phyloP scores from a whole-genome alignment of 1,140 invertebrate species.

The Acyrthosiphon pisum region DNA sequence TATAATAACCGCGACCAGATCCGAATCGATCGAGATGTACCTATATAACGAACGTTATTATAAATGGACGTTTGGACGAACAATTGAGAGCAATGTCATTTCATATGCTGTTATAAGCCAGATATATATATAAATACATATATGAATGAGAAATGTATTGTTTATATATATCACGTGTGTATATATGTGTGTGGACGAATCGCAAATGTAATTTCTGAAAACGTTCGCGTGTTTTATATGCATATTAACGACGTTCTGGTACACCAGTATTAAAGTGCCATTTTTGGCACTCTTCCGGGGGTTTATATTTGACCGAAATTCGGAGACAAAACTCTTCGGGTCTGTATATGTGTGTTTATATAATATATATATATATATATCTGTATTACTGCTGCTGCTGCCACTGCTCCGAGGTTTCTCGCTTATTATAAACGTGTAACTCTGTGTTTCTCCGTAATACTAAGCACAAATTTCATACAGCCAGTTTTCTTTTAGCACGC shows the following conservation, averaged over 20 bases:
- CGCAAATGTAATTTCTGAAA: not conserved
- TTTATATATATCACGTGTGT: not conserved
- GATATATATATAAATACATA: not conserved
- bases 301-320: constrained; percentile 22
- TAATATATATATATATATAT: not conserved
- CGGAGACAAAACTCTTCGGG: not conserved
- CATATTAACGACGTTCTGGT: not conserved
- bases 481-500: constrained; percentile 45
- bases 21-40: not conserved
- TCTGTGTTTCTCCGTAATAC: constrained; percentile 13
- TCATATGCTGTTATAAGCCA: not conserved
- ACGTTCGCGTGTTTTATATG: not conserved
- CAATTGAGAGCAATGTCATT: not conserved
- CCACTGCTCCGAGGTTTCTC: not conserved
- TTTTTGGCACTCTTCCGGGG: constrained; percentile 24
- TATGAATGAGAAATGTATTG: not conserved
- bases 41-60: not conserved
- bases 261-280: not conserved
- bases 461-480: not conserved
- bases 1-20: not conserved
- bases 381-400: not conserved
- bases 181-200: not conserved
- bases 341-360: not conserved
- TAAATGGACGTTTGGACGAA: not conserved
- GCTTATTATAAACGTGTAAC: constrained; percentile 35